These are phyloP conservation scores for Porites rus DNA, from an alignment of 92 coral and sea anemone species.

Conservation along the genomic window DNA sequence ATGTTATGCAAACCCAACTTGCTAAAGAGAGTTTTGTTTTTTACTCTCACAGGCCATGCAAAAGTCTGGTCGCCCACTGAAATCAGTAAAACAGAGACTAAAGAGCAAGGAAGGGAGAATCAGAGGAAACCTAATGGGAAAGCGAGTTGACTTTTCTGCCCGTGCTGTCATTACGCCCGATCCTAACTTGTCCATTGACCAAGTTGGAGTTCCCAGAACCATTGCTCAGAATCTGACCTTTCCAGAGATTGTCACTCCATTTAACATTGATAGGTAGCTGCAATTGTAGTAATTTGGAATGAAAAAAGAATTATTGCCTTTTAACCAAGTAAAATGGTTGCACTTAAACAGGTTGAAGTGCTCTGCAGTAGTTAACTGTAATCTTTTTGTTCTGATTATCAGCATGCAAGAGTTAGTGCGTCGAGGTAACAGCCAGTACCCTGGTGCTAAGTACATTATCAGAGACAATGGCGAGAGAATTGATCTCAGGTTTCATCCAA, in stretches of 20 bases:
- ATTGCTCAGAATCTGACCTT: constrained; percentile 98
- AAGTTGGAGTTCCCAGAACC: constrained; percentile 98
- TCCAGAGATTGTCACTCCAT: constrained; percentile 99
- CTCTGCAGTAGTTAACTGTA: too few relatives aligned
- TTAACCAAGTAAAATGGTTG: too few relatives aligned
- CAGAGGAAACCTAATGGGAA: constrained; percentile 99
- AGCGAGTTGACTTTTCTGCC: constrained; percentile 99
- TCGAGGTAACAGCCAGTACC: constrained; percentile 95
- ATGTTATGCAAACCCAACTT: neutral
- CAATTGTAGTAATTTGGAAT: too few relatives aligned
- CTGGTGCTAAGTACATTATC: constrained; percentile 98
- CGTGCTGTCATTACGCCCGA: constrained; percentile 99
- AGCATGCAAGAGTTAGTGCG: constrained; percentile 98
- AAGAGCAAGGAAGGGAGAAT: constrained; percentile 99
- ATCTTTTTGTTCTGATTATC: constrained; percentile 4
- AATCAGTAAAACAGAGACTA: constrained; percentile 95
- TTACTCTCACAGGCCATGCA: constrained; percentile 91
- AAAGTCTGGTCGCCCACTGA: constrained; percentile 98
- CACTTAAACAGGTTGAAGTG: neutral
- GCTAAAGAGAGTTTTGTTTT: neutral
- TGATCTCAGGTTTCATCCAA: constrained; percentile 98
- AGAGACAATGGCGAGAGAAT: constrained; percentile 98
- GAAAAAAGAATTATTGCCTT: neutral
- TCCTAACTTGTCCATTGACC: constrained; percentile 93
- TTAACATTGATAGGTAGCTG: constrained; percentile 91